Percentiles rank a stretch among this genome's conserved stretches.
Evolutionary conservation across 2,888 invertebrate genomes (phyloP).

Genomic region (Clunio marinus): DNA sequence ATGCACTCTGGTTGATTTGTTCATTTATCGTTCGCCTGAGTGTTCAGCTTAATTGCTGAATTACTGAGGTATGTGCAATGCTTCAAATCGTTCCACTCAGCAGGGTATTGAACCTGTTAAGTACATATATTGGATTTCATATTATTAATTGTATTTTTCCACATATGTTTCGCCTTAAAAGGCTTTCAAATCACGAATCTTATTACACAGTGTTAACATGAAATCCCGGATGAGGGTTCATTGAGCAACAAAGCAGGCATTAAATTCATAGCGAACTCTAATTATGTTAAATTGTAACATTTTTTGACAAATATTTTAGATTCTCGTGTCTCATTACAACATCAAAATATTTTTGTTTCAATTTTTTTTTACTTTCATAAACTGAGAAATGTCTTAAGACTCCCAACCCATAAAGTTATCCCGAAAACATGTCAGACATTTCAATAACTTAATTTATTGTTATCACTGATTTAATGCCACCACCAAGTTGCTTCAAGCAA

Average conservation of each 20-base stretch:
- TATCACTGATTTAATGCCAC: conserved; percentile 2
- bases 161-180: background rate
- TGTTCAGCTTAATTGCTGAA: too few species aligned
- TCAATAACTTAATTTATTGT: conserved; percentile 10
- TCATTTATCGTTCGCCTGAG: too few species aligned
- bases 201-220: background rate
- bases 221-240: background rate
- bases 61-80: too few species aligned
- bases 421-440: too few species aligned
- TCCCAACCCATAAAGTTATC: too few species aligned
- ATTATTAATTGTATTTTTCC: background rate
- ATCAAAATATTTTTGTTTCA: too few species aligned
- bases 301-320: background rate
- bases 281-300: background rate
- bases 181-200: background rate
- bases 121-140: background rate
- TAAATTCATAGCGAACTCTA: background rate
- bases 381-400: too few species aligned
- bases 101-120: too few species aligned
- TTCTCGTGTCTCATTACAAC: too few species aligned
- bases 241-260: background rate
- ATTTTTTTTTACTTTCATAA: too few species aligned
- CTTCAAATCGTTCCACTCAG: too few species aligned
- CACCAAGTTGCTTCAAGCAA: background rate
- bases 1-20: too few species aligned